Conservation (phyloP, 2,113 vertebrate genomes). For the Phalacrocorax aristotelis region DNA sequence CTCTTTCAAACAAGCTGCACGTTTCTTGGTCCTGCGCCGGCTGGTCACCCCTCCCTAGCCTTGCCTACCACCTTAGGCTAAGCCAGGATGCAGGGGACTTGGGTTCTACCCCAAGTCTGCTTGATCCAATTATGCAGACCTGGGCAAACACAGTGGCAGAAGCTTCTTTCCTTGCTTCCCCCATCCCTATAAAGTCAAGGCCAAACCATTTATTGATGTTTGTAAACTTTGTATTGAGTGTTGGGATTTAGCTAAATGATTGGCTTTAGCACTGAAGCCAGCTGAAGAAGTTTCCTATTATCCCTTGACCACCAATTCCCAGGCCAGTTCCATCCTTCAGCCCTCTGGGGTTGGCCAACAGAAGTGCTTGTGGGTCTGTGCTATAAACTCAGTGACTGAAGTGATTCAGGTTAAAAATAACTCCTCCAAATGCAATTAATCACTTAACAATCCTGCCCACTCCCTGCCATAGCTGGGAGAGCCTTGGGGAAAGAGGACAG, state of each 20-base stretch:
- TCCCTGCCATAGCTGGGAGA: conserved; percentile 21
- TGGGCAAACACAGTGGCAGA: neutral
- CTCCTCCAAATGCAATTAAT: conserved; percentile 24
- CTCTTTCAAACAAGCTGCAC: conserved; percentile 40
- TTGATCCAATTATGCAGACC: neutral
- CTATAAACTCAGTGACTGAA: neutral
- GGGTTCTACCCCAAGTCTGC: neutral
- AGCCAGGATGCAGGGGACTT: neutral
- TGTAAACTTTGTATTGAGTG: conserved; percentile 19
- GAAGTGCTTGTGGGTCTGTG: neutral
- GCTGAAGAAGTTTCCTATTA: conserved; percentile 22
- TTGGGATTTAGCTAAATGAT: conserved; percentile 3
- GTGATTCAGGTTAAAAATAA: conserved; percentile 59
- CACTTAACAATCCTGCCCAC: conserved; percentile 28
- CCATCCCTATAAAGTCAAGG: neutral
- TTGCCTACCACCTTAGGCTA: neutral
- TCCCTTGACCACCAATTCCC: conserved; percentile 29
- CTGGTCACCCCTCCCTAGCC: neutral
- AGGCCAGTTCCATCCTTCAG: conserved; percentile 8
- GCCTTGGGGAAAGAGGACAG: conserved; percentile 50
- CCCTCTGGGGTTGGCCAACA: conserved; percentile 14
- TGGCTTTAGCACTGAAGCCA: neutral
- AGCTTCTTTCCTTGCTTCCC: neutral
- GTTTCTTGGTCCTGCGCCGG: conserved; percentile 1
- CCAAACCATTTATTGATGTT: conserved; percentile 24